phyloP scores from a whole-genome alignment of 2,797 vertebrate genomes.

The Steatocranus sp. region DNA sequence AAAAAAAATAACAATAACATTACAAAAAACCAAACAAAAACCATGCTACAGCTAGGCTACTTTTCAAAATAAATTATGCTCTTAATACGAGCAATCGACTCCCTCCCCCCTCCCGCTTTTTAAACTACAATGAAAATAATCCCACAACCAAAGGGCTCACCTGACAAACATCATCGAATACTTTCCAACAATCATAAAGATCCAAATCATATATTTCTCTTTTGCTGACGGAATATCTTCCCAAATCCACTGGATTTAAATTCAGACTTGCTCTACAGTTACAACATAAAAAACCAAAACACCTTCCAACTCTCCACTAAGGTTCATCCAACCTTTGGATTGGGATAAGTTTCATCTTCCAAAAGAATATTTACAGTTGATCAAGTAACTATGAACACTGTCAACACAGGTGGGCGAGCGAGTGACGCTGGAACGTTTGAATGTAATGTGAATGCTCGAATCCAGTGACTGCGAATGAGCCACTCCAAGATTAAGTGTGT shows the following conservation, averaged over 20 bases:
- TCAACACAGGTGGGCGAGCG: not conserved
- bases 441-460: not conserved
- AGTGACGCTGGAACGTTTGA: not conserved
- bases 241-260: constrained; percentile 72
- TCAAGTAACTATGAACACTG: constrained; percentile 63
- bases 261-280: constrained; percentile 29
- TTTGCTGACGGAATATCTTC: constrained; percentile 28
- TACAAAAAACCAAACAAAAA: not conserved
- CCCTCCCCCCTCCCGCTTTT: not conserved
- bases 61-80: constrained; percentile 57
- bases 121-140: constrained; percentile 15
- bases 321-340: not conserved
- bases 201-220: constrained; percentile 21
- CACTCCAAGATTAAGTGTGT: not conserved
- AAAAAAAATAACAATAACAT: constrained; percentile 25
- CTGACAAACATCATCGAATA: constrained; percentile 30
- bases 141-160: constrained; percentile 2
- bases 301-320: constrained; percentile 30
- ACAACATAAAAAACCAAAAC: not conserved
- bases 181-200: constrained; percentile 22
- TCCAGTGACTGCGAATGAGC: not conserved
- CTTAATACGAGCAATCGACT: not conserved
- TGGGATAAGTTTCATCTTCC: constrained; percentile 10
- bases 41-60: constrained; percentile 46
- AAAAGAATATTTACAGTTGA: constrained; percentile 53